Evolutionary conservation across 2,888 invertebrate species (phyloP).

Genomic region (Elgonia sp.): DNA sequence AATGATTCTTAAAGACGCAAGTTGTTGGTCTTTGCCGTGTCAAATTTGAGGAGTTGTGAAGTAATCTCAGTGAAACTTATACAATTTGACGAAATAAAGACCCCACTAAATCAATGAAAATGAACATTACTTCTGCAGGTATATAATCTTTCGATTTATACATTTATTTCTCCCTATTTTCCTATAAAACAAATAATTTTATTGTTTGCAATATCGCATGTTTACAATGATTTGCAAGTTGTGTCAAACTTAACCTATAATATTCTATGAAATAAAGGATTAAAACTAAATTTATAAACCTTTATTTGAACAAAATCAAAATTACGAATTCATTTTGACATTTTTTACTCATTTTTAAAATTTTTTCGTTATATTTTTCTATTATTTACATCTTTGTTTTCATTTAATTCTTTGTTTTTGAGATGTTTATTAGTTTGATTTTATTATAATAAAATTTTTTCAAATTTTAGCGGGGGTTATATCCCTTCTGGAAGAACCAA

Average conservation of each 20-base stretch:
- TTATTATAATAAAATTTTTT: not conserved
- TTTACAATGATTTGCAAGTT: constrained; percentile 84
- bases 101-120: constrained; percentile 70
- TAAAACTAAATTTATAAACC: no score
- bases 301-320: no score
- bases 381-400: no score
- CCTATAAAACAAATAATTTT: no score
- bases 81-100: constrained; percentile 36
- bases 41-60: constrained; percentile 28
- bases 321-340: no score
- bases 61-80: no score
- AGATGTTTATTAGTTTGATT: not conserved
- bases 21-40: constrained; percentile 64
- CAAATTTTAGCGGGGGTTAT: constrained; percentile 94
- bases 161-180: constrained; percentile 1
- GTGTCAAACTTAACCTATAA: constrained; percentile 82
- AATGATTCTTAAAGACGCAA: constrained; percentile 64
- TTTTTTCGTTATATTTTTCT: no score
- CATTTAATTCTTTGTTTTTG: constrained; percentile 31
- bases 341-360: no score
- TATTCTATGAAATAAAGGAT: constrained; percentile 30
- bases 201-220: constrained; percentile 33
- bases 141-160: constrained; percentile 30
- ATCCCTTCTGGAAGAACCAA: constrained; percentile 97
- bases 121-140: constrained; percentile 87